Percentiles rank a stretch among this genome's conserved stretches.
Evolutionary conservation across 2,113 vertebrate species (phyloP).

Genomic region (Saccopteryx leptura): DNA sequence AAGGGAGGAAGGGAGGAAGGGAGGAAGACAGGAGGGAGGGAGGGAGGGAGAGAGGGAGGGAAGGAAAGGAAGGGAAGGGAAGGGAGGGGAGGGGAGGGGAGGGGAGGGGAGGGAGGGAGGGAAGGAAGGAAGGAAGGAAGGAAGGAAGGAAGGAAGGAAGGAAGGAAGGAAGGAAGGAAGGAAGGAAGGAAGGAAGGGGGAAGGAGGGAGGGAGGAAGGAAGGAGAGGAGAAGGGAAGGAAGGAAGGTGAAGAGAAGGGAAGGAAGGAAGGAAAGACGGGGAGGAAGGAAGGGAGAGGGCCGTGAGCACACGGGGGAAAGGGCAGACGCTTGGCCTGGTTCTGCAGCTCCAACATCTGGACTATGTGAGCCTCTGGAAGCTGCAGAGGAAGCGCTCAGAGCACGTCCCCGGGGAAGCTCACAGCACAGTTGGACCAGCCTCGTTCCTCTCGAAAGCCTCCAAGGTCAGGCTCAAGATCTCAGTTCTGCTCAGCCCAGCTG

Average conservation of each 20-base stretch:
- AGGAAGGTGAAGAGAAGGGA: accelerated
- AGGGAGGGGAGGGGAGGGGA: background rate
- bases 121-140: background rate
- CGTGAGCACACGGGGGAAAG: background rate
- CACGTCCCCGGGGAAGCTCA: background rate
- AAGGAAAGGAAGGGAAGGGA: background rate
- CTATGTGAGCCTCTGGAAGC: background rate
- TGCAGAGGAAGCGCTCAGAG: background rate
- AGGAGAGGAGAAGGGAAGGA: background rate
- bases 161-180: no score
- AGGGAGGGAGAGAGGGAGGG: no score
- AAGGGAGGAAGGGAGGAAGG: background rate
- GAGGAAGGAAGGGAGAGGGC: background rate
- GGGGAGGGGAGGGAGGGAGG: no score
- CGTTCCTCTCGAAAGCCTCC: background rate
- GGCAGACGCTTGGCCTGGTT: background rate
- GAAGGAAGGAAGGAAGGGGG: no score
- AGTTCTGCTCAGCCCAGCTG: background rate
- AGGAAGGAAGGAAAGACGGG: no score
- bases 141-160: no score
- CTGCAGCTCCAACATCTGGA: background rate
- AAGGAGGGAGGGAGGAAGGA: no score
- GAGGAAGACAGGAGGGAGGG: no score
- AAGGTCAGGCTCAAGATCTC: background rate
- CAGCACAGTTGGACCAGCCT: background rate